A percentile compares a stretch with the other conserved stretches of the same genome.
Evolutionary conservation across 2,797 vertebrate genomes (phyloP).

Genomic region (Lithobates sylvaticus): DNA sequence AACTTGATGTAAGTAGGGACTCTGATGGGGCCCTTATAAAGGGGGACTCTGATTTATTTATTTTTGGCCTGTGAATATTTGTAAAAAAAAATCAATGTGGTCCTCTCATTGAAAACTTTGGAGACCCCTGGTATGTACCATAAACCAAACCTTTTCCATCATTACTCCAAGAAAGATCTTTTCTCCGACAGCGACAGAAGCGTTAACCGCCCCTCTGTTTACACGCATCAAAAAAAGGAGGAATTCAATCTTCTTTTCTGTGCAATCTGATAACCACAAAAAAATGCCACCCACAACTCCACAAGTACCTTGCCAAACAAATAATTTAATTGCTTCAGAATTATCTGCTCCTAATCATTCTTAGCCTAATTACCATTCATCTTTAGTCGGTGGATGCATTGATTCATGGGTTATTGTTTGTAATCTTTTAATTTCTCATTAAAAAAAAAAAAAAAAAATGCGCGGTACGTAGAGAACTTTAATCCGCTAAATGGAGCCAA

Average conservation of each 20-base stretch:
- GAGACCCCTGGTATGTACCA: no score
- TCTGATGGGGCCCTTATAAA: no score
- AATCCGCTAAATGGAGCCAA: slow-evolving; percentile 79
- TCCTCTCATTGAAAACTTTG: no score
- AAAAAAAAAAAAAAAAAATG: slow-evolving; percentile 70
- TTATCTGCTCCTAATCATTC: slow-evolving; percentile 76
- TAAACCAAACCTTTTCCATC: no score
- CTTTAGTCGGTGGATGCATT: slow-evolving; percentile 76
- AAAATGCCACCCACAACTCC: slow-evolving; percentile 66
- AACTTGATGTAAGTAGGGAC: no score
- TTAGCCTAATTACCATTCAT: slow-evolving; percentile 78
- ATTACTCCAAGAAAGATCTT: not conserved
- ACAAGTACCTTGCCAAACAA: slow-evolving; percentile 73
- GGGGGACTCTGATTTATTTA: no score
- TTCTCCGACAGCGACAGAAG: slow-evolving; percentile 7
- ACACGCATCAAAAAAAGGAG: slow-evolving; percentile 38
- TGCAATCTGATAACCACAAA: slow-evolving; percentile 47
- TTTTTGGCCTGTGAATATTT: no score
- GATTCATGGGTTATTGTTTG: slow-evolving; percentile 78
- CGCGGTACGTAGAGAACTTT: slow-evolving; percentile 75
- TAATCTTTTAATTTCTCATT: slow-evolving; percentile 82
- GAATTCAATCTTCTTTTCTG: slow-evolving; percentile 43
- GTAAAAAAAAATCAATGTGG: no score
- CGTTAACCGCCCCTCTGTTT: slow-evolving; percentile 24
- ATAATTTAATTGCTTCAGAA: slow-evolving; percentile 77